Base-by-base conservation (phyloP, 1,140 invertebrate genomes). In the Sesamia nonagrioides region DNA sequence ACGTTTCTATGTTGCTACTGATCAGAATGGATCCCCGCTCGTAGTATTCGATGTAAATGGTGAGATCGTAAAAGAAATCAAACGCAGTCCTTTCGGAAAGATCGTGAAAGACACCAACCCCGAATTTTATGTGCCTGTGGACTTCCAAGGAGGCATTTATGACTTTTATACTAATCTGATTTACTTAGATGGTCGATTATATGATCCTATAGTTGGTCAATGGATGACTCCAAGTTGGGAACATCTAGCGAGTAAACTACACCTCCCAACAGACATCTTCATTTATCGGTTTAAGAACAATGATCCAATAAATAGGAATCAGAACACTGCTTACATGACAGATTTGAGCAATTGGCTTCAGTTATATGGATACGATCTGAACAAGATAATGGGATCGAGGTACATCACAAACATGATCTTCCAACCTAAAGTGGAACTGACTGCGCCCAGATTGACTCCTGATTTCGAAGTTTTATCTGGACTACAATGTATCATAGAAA, bases 151-250 rank as follows among this genome's bases (percentile, higher is more conserved):
- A 6, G 98, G 98, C 88, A 95, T 98, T 80, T 96, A 98, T 79
- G 97, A 99, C 95, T 96, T 96, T 17, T 96, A 98, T 90, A 97
- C 98, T 0, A 97, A 98, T 78, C 95, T 99, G 21, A 95, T 99
- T 2, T 98, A 98, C 88, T 95, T 98, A 68, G 96, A 97, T 60
- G 97, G 97, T 71, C 95, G 98, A 71, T 96, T 99, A 61, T 99
- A 99, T 90, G 99, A 99, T 94, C 98, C 99, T 0, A 96, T 97
- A 0, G 97, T 99, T 50, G 98, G 98, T 3, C 98, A 99, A 87
- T 99, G 98, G 98, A 98, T 99, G 96, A 98, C 98, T 0, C 98
- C 99, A 0, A 97, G 97, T 37, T 99, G 98, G 97, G 97, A 98
- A 85, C 96, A 97, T 79, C 95, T 99, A 79, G 97, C 98, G 0